Percentiles rank a stretch among this genome's conserved stretches.
Evolutionary conservation across 2,797 vertebrate genomes (phyloP).

Genomic region (Craterocephalus amniculus): DNA sequence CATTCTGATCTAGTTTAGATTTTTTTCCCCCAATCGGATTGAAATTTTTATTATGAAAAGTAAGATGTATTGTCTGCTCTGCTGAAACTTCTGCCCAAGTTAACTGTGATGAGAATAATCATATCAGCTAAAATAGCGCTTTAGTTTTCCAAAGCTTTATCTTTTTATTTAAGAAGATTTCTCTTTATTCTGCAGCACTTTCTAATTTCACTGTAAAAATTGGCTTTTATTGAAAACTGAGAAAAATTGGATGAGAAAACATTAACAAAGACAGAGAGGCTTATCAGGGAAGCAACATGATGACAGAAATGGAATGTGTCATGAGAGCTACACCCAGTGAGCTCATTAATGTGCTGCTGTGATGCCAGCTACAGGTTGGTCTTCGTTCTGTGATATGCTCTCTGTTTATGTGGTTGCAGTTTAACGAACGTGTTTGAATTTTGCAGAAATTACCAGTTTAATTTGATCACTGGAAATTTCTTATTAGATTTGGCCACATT

Average conservation of each 20-base stretch:
- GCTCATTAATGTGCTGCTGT: conserved; percentile 7
- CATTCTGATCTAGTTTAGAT: background rate
- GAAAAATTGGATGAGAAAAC: background rate
- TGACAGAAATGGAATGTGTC: conserved; percentile 7
- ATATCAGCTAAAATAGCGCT: background rate
- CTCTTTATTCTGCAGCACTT: background rate
- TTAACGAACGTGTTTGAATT: background rate
- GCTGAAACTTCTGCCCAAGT: background rate
- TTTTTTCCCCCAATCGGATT: too few relatives aligned
- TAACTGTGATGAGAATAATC: background rate
- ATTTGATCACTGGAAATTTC: background rate
- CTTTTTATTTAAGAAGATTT: background rate
- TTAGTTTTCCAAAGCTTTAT: background rate
- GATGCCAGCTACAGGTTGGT: conserved; percentile 36
- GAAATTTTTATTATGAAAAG: background rate
- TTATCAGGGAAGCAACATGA: background rate
- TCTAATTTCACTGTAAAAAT: background rate
- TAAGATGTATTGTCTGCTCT: background rate
- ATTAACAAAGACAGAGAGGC: conserved; percentile 5
- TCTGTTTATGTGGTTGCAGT: background rate
- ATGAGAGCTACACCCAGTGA: conserved; percentile 14
- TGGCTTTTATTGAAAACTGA: background rate
- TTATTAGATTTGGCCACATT: background rate
- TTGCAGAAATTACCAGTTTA: background rate
- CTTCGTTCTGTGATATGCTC: background rate